Conservation (phyloP, 2,888 invertebrate genomes). For the Nomada ruficornis region DNA sequence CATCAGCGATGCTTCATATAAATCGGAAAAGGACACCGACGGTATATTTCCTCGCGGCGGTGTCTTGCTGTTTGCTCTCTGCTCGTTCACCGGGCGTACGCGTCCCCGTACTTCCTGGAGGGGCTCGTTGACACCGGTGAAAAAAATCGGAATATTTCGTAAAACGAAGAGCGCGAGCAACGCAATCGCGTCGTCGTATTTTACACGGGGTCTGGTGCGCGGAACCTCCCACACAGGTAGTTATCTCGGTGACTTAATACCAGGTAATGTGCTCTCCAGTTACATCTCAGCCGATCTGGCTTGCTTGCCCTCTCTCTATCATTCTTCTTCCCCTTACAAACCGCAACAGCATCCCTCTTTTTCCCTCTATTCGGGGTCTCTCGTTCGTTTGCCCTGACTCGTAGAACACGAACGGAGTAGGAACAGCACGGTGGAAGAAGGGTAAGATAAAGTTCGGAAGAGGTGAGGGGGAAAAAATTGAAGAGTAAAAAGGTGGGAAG, state of each 20-base stretch:
- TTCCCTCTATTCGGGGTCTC: not conserved
- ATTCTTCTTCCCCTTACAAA: not conserved
- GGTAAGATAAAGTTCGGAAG: too few species aligned
- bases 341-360: slow-evolving; percentile 4
- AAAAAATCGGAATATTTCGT: slow-evolving; percentile 66
- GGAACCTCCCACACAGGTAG: slow-evolving; percentile 81
- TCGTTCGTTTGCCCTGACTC: not conserved
- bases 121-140: slow-evolving; percentile 62
- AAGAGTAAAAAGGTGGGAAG: slow-evolving; percentile 32
- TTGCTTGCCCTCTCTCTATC: slow-evolving; percentile 31
- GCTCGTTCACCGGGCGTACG: slow-evolving; percentile 41
- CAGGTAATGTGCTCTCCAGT: slow-evolving; percentile 81
- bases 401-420: too few species aligned
- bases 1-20: slow-evolving; percentile 65
- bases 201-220: slow-evolving; percentile 67
- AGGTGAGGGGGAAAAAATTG: slow-evolving; percentile 23
- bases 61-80: slow-evolving; percentile 24
- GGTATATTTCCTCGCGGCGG: slow-evolving; percentile 43
- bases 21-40: slow-evolving; percentile 59
- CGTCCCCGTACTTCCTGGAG: slow-evolving; percentile 51
- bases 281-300: slow-evolving; percentile 77
- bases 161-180: slow-evolving; percentile 58
- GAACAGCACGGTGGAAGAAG: too few species aligned
- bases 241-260: slow-evolving; percentile 83
- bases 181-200: slow-evolving; percentile 65